Conservation (phyloP, 1,140 invertebrate genomes). For the Trypoxylus dichotomus region DNA sequence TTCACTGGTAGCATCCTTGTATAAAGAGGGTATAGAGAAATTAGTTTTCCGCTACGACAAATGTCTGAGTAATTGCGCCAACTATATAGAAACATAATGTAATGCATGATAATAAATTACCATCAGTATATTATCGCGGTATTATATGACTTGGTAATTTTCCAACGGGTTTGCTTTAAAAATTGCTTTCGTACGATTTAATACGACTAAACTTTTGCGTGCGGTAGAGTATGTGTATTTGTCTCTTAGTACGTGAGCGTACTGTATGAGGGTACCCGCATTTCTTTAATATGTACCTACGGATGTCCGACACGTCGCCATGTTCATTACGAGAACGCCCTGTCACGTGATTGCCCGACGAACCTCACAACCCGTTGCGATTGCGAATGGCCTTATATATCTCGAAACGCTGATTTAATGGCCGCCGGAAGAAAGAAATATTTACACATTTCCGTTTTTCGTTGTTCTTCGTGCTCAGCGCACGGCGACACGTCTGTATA, state of each 20-base stretch:
- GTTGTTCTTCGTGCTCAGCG: not conserved
- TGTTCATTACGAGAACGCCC: constrained; percentile 12
- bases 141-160: no score
- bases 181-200: no score
- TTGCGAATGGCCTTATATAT: constrained; percentile 19
- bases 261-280: not conserved
- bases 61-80: no score
- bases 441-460: constrained; percentile 16
- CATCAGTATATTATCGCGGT: no score
- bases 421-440: constrained; percentile 5
- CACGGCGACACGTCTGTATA: not conserved
- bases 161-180: no score
- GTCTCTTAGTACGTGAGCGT: not conserved
- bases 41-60: no score
- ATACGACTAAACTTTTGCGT: no score
- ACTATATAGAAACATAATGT: no score
- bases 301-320: constrained; percentile 13
- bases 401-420: constrained; percentile 18
- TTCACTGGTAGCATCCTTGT: no score
- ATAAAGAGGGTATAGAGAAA: no score
- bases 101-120: no score
- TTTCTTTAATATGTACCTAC: not conserved
- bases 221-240: not conserved
- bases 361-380: not conserved
- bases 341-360: not conserved